Conservation (phyloP, 1,140 invertebrate genomes). For the Heliothis subflexa region DNA sequence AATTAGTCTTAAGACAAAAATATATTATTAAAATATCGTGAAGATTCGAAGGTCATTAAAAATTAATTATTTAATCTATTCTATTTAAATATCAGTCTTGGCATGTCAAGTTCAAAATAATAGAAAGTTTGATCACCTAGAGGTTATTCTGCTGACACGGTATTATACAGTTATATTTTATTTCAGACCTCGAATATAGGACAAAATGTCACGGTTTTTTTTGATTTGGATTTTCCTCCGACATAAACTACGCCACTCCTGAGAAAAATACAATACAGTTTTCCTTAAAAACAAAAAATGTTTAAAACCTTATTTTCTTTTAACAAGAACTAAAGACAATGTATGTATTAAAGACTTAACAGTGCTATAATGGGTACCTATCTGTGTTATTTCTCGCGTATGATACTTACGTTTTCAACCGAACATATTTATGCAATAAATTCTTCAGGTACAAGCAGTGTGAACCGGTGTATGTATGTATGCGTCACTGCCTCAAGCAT, state of each 20-base stretch:
- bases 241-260: no score
- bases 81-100: constrained; percentile 2
- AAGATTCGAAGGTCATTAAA: constrained; percentile 12
- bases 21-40: constrained; percentile 23
- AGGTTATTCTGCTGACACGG: background rate
- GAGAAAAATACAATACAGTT: no score
- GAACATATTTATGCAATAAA: constrained; percentile 44
- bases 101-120: constrained; percentile 28
- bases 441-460: constrained; percentile 31
- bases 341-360: background rate
- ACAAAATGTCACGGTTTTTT: background rate
- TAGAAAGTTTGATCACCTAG: background rate
- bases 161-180: background rate
- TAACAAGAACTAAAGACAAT: no score
- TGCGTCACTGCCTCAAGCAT: constrained; percentile 9
- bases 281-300: no score
- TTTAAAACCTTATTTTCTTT: no score
- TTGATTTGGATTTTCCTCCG: no score
- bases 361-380: background rate
- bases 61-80: constrained; percentile 30
- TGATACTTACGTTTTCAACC: background rate
- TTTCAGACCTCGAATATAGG: background rate
- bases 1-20: constrained; percentile 30
- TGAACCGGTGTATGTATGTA: constrained; percentile 26
- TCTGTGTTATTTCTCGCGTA: constrained; percentile 1